Percentiles rank a stretch among this genome's conserved stretches.
Evolutionary conservation across 2,888 invertebrate species (phyloP).

Genomic region (Himalopsyche tibetana): DNA sequence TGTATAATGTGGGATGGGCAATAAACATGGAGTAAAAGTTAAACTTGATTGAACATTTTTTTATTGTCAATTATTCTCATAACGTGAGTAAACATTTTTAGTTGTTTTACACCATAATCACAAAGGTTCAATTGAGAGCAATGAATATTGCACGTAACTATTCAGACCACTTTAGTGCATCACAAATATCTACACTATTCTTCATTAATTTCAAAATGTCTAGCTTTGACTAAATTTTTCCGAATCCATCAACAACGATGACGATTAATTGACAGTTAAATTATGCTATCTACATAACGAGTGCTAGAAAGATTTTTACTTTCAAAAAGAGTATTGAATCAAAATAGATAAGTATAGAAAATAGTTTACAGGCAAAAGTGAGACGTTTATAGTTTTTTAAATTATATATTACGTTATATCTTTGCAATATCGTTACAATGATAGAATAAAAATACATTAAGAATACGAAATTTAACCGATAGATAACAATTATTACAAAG

Average conservation of each 20-base stretch:
- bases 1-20: no score
- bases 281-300: slow-evolving; percentile 37
- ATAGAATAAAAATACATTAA: slow-evolving; percentile 26
- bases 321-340: slow-evolving; percentile 5
- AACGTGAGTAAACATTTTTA: slow-evolving; percentile 50
- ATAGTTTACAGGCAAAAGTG: slow-evolving; percentile 31
- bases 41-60: slow-evolving; percentile 53
- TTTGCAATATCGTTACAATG: background rate
- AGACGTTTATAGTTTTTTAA: slow-evolving; percentile 6
- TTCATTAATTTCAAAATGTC: slow-evolving; percentile 2
- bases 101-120: slow-evolving; percentile 37
- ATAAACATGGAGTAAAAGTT: background rate
- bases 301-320: slow-evolving; percentile 20
- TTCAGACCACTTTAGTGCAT: slow-evolving; percentile 46
- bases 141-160: slow-evolving; percentile 49
- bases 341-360: background rate
- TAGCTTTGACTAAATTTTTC: slow-evolving; percentile 48
- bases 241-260: background rate
- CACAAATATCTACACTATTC: slow-evolving; percentile 31
- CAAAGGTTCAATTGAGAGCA: slow-evolving; percentile 46
- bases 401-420: background rate
- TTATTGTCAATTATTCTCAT: slow-evolving; percentile 58
- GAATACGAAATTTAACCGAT: slow-evolving; percentile 15
- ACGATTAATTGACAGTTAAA: slow-evolving; percentile 8
- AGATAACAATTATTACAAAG: slow-evolving; percentile 1